phyloP scores from a whole-genome alignment of 1,140 invertebrate species.

The Dreissena rostriformis region DNA sequence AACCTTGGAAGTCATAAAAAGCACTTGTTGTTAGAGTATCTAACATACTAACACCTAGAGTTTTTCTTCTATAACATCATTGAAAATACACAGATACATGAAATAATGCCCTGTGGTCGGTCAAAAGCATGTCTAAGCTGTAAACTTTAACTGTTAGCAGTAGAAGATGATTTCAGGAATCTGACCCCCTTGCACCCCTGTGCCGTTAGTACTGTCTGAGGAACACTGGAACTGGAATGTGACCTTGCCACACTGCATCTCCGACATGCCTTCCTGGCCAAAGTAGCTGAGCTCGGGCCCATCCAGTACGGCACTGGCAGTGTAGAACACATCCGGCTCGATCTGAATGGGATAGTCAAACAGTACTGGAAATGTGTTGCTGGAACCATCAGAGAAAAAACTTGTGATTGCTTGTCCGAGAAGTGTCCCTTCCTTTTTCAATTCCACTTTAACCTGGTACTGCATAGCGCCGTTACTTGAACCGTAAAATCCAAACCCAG shows the following conservation, averaged over 20 bases:
- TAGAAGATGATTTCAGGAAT: constrained; percentile 95
- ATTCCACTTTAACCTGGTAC: constrained; percentile 91
- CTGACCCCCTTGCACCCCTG: constrained; percentile 94
- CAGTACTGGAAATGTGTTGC: constrained; percentile 90
- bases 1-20: too few relatives aligned
- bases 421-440: constrained; percentile 88
- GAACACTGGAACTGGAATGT: constrained; percentile 94
- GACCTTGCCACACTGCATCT: constrained; percentile 87
- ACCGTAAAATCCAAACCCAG: constrained; percentile 94
- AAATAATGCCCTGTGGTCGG: too few relatives aligned
- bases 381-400: constrained; percentile 91
- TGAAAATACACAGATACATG: too few relatives aligned
- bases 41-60: too few relatives aligned
- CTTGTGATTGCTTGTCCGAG: constrained; percentile 89
- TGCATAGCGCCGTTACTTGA: constrained; percentile 91
- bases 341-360: constrained; percentile 94
- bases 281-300: constrained; percentile 94
- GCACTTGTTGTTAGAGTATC: too few relatives aligned
- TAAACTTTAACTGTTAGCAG: too few relatives aligned
- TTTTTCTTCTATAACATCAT: too few relatives aligned
- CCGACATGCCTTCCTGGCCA: constrained; percentile 89
- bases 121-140: not conserved
- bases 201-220: constrained; percentile 95
- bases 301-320: constrained; percentile 92
- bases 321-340: constrained; percentile 90